Percentiles rank a stretch among this genome's conserved stretches.
phyloP scores from a whole-genome alignment of 2,888 invertebrate genomes.

The Magallana nippona region DNA sequence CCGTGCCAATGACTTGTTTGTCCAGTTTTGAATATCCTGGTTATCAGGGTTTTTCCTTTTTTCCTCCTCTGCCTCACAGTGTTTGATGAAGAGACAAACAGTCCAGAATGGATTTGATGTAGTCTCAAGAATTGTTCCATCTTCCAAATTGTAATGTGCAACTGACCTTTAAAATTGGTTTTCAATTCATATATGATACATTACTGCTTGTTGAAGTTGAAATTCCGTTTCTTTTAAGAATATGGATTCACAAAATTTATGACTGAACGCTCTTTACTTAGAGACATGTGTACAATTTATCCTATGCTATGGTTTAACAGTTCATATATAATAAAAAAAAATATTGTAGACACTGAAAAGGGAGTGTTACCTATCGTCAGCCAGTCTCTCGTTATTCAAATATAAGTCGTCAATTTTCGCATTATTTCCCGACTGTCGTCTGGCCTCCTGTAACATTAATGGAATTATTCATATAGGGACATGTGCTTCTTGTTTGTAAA shows the following conservation, averaged over 20 bases:
- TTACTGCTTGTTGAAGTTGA: no score
- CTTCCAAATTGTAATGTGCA: slow-evolving; percentile 61
- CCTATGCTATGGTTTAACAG: no score
- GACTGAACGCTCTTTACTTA: no score
- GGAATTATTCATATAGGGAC: not conserved
- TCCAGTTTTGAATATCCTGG: slow-evolving; percentile 57
- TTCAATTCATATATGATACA: no score
- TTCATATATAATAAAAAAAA: no score
- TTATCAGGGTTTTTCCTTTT: slow-evolving; percentile 54
- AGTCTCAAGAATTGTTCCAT: slow-evolving; percentile 62
- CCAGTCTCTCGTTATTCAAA: slow-evolving; percentile 54
- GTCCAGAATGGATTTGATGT: slow-evolving; percentile 65
- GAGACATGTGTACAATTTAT: no score
- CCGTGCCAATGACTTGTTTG: slow-evolving; percentile 57
- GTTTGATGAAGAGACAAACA: slow-evolving; percentile 60
- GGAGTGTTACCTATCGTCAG: slow-evolving; percentile 56
- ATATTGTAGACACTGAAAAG: not conserved
- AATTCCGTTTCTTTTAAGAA: no score
- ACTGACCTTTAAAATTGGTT: slow-evolving; percentile 55
- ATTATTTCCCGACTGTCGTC: slow-evolving; percentile 52
- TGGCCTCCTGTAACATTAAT: slow-evolving; percentile 54
- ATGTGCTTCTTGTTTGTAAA: slow-evolving; percentile 43
- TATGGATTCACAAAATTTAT: no score
- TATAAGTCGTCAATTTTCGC: slow-evolving; percentile 58
- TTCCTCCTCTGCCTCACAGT: slow-evolving; percentile 56